Percentiles rank a stretch among this genome's conserved stretches.
Conservation (phyloP, 2,113 vertebrate genomes). For the Myotis yumanensis region DNA sequence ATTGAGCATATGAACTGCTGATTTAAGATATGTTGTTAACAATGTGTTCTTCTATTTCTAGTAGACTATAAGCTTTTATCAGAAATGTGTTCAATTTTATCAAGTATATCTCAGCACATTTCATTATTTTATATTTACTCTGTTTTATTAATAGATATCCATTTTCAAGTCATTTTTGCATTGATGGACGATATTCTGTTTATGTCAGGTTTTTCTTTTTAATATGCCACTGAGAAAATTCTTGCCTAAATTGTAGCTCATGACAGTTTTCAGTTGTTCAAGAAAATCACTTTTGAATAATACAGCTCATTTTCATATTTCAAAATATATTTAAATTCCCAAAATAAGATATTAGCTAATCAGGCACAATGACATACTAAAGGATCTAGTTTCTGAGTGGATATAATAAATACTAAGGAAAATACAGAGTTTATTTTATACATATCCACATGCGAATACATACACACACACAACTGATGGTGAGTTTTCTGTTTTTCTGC, state of each 20-base stretch:
- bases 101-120: neutral
- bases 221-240: neutral
- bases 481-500: neutral
- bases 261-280: neutral
- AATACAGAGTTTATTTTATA: neutral
- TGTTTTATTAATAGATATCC: conserved; percentile 1
- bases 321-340: neutral
- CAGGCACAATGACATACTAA: neutral
- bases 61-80: neutral
- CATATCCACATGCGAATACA: neutral
- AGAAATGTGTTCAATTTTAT: conserved; percentile 22
- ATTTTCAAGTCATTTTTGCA: neutral
- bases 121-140: neutral
- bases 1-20: neutral
- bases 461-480: neutral
- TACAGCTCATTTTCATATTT: neutral
- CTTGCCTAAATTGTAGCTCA: neutral
- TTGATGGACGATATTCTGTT: neutral
- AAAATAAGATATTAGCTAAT: neutral
- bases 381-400: neutral
- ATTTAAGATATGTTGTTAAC: conserved; percentile 31
- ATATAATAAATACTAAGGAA: neutral
- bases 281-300: neutral
- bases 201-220: neutral
- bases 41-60: conserved; percentile 13